Evolutionary conservation across 2,797 vertebrate genomes (phyloP), one percentile per base, ranked within the genome.

Genomic region (Notolabrus celidotus): DNA sequence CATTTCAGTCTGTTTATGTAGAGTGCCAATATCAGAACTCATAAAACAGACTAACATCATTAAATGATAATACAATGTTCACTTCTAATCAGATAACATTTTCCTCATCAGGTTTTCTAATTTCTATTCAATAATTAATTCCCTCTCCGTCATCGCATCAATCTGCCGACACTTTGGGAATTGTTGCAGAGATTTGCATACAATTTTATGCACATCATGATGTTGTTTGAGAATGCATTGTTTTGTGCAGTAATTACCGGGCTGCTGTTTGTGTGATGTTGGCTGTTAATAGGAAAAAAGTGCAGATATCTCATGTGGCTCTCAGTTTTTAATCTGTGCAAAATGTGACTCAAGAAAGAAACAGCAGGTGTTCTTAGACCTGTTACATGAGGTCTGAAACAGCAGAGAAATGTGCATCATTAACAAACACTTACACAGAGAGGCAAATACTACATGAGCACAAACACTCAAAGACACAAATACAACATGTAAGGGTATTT

Each of bases 281-380:
- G 61, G 27, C 19, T 58, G 10, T 54, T 25, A 15, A 45, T 14
- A 23, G 12, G 2, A 23, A 43, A 55, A 29, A 46, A 57, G 23
- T 41, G 16, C 17, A 33, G 62, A 36, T 29, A 33, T 67, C 15
- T 51, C 53, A 59, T 31, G 42, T 51, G 61, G 42, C 36, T 46
- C 51, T 69, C 29, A 20, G 29, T 23, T 39, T 47, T 53, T 33
- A 39, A 59, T 58, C 51, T 43, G 45, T 58, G 25, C 33, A 31
- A 36, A 43, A 55, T 63, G 20, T 47, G 17, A 67, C 57, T 52
- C 52, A 67, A 79, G 38, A 63, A 49, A 39, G 36, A 61, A 71
- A 56, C 71, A 73, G 74, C 58, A 74, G 82, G 77, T 45, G 38
- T 56, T 63, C 47, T 63, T 45, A 55, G 33, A 58, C 36, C 46